Evolutionary conservation across 2,113 vertebrate genomes (phyloP).

Genomic region (Ornithorhynchus anatinus): DNA sequence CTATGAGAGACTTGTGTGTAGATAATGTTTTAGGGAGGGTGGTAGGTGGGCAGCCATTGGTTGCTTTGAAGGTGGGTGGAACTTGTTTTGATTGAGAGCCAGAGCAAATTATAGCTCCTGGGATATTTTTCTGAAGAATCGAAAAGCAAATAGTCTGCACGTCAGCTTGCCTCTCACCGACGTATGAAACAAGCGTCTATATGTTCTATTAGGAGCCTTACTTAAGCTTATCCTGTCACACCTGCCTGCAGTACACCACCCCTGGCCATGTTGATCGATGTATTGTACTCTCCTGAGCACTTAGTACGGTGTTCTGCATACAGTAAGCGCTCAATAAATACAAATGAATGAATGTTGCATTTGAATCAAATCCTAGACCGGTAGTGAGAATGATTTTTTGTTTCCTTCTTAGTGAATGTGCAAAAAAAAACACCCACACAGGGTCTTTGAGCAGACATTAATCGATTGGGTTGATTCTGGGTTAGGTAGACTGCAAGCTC

Average conservation of each 20-base stretch:
- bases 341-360: too few relatives aligned
- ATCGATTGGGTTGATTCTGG: too few relatives aligned
- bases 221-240: rapidly evolving
- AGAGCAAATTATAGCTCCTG: slow-evolving; percentile 19
- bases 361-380: rapidly evolving
- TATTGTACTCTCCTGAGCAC: too few relatives aligned
- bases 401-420: too few relatives aligned
- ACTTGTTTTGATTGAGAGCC: slow-evolving; percentile 68
- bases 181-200: rapidly evolving
- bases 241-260: not conserved
- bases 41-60: slow-evolving; percentile 74
- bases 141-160: rapidly evolving
- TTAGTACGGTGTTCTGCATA: too few relatives aligned
- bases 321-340: too few relatives aligned
- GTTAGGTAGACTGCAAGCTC: too few relatives aligned
- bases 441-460: too few relatives aligned
- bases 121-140: slow-evolving; percentile 2
- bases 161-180: not conserved
- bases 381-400: too few relatives aligned
- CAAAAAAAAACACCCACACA: too few relatives aligned
- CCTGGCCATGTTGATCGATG: rapidly evolving
- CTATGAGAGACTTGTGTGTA: slow-evolving; percentile 55
- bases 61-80: slow-evolving; percentile 79
- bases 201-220: not conserved
- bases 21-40: slow-evolving; percentile 76